A percentile compares a stretch with the other conserved stretches of the same genome.
phyloP scores from a whole-genome alignment of 2,888 invertebrate species.

The Ophraella communa region DNA sequence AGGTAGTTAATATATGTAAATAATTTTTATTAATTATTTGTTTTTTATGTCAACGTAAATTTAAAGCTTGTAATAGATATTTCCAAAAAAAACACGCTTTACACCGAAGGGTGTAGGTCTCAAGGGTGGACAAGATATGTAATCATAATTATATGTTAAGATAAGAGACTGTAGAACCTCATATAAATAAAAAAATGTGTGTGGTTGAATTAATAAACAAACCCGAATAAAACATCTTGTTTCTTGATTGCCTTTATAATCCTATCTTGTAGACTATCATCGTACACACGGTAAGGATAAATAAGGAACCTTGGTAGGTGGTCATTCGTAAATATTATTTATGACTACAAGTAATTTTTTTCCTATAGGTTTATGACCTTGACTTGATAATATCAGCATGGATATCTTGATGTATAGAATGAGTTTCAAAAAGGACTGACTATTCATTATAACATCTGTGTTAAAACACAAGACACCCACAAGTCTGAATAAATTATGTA shows the following conservation, averaged over 20 bases:
- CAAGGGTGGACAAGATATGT: not conserved
- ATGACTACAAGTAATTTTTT: constrained; percentile 8
- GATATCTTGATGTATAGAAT: not conserved
- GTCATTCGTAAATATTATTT: constrained; percentile 24
- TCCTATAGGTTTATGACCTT: constrained; percentile 1
- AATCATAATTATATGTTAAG: not conserved
- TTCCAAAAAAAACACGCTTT: not conserved
- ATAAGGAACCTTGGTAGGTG: constrained; percentile 29
- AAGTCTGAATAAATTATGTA: not conserved
- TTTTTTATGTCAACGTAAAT: no score
- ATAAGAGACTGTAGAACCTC: not conserved
- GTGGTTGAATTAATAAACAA: constrained; percentile 30
- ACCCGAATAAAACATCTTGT: constrained; percentile 28
- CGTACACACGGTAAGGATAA: constrained; percentile 22
- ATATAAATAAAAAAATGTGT: constrained; percentile 22
- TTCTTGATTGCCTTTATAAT: constrained; percentile 32
- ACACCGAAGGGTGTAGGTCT: not conserved
- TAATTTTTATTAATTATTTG: no score
- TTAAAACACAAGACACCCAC: not conserved
- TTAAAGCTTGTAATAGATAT: no score
- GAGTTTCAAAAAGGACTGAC: not conserved
- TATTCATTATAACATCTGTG: not conserved
- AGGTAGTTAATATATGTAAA: no score
- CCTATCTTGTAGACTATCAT: constrained; percentile 30
- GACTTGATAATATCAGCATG: constrained; percentile 2